Percentiles rank a stretch among this genome's conserved stretches.
These are phyloP conservation scores for Drosophila multiciliata DNA, from an alignment of 2,888 invertebrate genomes.

Conservation along the genomic window DNA sequence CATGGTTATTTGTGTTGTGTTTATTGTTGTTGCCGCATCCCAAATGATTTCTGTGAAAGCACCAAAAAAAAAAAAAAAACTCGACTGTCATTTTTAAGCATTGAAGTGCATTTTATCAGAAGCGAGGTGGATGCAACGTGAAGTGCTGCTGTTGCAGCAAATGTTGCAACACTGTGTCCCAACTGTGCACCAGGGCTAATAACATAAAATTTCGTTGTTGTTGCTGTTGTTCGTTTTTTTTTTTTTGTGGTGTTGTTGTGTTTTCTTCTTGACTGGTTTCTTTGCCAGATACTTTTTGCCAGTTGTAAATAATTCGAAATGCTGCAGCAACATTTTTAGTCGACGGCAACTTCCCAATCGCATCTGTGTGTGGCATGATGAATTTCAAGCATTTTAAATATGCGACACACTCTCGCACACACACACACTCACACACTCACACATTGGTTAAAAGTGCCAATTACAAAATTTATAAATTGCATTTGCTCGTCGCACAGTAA, in stretches of 20 bases:
- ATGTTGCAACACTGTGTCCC: constrained; percentile 44
- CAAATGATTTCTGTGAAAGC: constrained; percentile 54
- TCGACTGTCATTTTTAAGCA: constrained; percentile 65
- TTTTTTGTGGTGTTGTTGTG: constrained; percentile 9
- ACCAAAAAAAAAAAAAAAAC: constrained; percentile 54
- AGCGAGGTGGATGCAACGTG: constrained; percentile 10
- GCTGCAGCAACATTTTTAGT: constrained; percentile 45
- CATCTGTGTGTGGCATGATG: constrained; percentile 21
- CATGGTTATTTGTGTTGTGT: constrained; percentile 9
- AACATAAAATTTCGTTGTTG: constrained; percentile 47
- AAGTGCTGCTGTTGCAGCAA: not conserved
- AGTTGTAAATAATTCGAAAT: constrained; percentile 63
- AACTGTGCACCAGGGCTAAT: constrained; percentile 52
- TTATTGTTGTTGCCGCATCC: constrained; percentile 43
- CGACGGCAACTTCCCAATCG: constrained; percentile 46
- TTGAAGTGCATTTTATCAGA: constrained; percentile 61
- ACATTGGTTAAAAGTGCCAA: constrained; percentile 20
- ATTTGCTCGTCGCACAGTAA: constrained; percentile 26
- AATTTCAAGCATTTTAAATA: constrained; percentile 20
- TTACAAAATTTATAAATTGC: constrained; percentile 40
- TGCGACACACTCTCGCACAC: not conserved
- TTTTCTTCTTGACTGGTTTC: constrained; percentile 55
- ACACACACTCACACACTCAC: not conserved
- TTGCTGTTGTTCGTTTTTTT: constrained; percentile 2
- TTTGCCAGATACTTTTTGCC: constrained; percentile 49